Evolutionary conservation across 2,797 vertebrate species (phyloP).

Genomic region (Limosa lapponica): DNA sequence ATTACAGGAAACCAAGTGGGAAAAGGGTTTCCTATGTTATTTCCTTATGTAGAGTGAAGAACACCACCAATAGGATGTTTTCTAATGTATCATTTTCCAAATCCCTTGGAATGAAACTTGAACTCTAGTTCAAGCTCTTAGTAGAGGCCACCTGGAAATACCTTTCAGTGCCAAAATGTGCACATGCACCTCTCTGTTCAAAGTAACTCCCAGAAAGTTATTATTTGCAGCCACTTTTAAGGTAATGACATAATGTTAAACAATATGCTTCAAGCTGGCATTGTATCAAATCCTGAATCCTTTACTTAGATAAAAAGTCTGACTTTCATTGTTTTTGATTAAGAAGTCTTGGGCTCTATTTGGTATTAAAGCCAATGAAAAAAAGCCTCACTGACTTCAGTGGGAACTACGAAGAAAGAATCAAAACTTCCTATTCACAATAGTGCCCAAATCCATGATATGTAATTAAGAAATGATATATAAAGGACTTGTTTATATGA

Average conservation of each 20-base stretch:
- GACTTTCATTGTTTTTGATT: not conserved
- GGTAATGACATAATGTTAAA: not conserved
- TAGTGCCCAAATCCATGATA: not conserved
- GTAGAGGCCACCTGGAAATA: not conserved
- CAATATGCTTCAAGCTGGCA: not conserved
- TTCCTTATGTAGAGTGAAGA: slow-evolving; percentile 59
- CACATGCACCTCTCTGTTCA: not conserved
- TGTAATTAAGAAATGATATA: not conserved
- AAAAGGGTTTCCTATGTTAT: slow-evolving; percentile 66
- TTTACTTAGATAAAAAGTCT: not conserved
- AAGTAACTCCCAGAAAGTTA: not conserved
- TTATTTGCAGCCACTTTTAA: not conserved
- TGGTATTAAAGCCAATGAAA: not conserved
- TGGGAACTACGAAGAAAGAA: not conserved
- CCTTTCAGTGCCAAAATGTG: not conserved
- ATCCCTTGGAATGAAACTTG: slow-evolving; percentile 12
- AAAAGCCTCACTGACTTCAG: not conserved
- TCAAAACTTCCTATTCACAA: not conserved
- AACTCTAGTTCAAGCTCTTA: slow-evolving; percentile 21
- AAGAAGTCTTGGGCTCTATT: not conserved
- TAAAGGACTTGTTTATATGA: not conserved
- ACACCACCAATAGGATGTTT: slow-evolving; percentile 58
- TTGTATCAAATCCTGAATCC: not conserved
- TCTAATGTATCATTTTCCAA: slow-evolving; percentile 61
- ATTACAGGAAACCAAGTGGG: slow-evolving; percentile 58